Evolutionary conservation across 2,888 invertebrate species (phyloP).

Genomic region (Patella depressa): DNA sequence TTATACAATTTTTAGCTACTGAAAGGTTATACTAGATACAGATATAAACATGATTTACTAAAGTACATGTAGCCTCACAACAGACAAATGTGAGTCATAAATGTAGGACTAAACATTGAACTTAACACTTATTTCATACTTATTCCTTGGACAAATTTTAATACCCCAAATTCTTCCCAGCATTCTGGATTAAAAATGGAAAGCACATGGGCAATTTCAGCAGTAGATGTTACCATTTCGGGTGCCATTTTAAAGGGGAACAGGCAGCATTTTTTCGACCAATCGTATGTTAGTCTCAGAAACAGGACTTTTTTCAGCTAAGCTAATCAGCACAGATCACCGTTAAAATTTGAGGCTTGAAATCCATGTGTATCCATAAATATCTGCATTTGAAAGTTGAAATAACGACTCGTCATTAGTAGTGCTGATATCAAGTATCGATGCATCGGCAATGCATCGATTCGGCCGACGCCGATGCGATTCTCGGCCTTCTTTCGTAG

Average conservation of each 20-base stretch:
- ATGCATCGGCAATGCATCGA: too few species aligned
- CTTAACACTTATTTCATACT: background rate
- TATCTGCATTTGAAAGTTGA: background rate
- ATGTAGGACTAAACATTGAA: background rate
- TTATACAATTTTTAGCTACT: background rate
- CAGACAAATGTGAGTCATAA: background rate
- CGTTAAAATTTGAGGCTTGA: background rate
- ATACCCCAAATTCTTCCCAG: background rate
- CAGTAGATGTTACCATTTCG: background rate
- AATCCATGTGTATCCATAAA: constrained; percentile 8
- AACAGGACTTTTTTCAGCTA: too few species aligned
- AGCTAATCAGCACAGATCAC: background rate
- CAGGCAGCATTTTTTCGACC: too few species aligned
- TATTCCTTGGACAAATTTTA: background rate
- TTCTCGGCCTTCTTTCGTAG: too few species aligned
- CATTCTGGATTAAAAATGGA: background rate
- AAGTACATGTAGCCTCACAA: background rate
- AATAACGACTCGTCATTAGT: background rate
- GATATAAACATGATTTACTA: background rate
- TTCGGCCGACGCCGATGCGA: too few species aligned
- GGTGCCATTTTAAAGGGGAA: background rate
- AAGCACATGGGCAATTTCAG: background rate
- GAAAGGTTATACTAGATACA: background rate
- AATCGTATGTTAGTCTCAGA: too few species aligned
- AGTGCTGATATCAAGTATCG: too few species aligned